These are phyloP conservation scores for Elephantulus edwardii DNA, from an alignment of 2,113 vertebrate species.

Conservation along the genomic window DNA sequence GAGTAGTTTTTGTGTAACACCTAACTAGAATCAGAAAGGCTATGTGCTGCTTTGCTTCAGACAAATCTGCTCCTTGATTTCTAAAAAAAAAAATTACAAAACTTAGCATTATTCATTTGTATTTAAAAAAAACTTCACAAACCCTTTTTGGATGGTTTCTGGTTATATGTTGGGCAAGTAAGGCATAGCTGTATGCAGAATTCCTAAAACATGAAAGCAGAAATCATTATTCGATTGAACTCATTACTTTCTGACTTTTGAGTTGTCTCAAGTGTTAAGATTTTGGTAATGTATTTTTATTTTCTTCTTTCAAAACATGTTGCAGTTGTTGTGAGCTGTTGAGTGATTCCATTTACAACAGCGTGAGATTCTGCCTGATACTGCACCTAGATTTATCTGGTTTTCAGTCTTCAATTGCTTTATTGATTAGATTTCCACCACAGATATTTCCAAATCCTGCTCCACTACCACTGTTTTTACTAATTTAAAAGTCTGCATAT, in stretches of 20 bases:
- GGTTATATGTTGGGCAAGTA: neutral
- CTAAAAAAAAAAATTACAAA: neutral
- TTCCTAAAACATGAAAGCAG: neutral
- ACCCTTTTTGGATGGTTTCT: neutral
- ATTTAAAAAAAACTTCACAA: neutral
- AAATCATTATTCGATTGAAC: neutral
- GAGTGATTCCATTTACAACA: no score
- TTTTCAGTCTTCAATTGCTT: neutral
- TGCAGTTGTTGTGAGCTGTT: no score
- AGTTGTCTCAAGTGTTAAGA: neutral
- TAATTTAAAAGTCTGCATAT: neutral
- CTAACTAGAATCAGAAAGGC: neutral
- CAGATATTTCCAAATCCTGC: neutral
- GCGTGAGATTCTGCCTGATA: no score
- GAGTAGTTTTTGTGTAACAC: neutral
- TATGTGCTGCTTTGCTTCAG: neutral
- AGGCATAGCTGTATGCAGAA: neutral
- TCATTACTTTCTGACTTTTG: neutral
- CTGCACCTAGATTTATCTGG: neutral
- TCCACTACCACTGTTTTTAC: neutral
- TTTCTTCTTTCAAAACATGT: neutral
- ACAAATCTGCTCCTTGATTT: neutral
- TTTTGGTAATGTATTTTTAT: neutral
- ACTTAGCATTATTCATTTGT: neutral
- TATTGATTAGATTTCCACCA: constrained; percentile 1